Conservation (phyloP, 2,113 vertebrate species). For the Hyperopisus bebe region DNA sequence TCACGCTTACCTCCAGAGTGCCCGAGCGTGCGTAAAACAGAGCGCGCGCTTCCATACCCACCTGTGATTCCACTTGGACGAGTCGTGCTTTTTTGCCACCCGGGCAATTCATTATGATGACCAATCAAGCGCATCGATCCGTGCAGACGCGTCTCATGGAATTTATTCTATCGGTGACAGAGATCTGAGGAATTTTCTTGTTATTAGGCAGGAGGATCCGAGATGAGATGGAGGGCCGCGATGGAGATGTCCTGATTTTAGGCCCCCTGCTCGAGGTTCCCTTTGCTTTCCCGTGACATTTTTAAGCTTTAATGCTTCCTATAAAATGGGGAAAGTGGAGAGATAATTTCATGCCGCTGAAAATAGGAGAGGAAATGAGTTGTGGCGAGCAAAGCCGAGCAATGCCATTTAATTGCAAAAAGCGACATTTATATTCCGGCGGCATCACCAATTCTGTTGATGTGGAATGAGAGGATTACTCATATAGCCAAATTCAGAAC, state of each 20-base stretch:
- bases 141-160: not conserved
- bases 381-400: not conserved
- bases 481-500: not conserved
- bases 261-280: not conserved
- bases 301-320: slow-evolving; percentile 8
- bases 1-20: slow-evolving; percentile 48
- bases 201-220: not conserved
- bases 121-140: not conserved
- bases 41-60: not conserved
- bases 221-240: not conserved
- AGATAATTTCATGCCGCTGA: slow-evolving; percentile 1
- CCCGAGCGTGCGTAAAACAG: slow-evolving; percentile 51
- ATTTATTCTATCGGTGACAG: not conserved
- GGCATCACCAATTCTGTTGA: not conserved
- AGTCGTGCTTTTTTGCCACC: not conserved
- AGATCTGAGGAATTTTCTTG: not conserved
- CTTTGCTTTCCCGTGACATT: not conserved
- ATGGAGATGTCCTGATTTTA: not conserved
- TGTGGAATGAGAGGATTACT: slow-evolving; percentile 14
- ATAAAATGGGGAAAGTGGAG: not conserved
- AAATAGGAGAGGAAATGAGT: slow-evolving; percentile 9
- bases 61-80: not conserved
- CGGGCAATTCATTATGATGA: not conserved
- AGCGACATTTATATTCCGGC: not conserved
- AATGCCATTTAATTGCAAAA: not conserved